Conservation (phyloP, 1,140 invertebrate genomes). For the Hestina assimilis region DNA sequence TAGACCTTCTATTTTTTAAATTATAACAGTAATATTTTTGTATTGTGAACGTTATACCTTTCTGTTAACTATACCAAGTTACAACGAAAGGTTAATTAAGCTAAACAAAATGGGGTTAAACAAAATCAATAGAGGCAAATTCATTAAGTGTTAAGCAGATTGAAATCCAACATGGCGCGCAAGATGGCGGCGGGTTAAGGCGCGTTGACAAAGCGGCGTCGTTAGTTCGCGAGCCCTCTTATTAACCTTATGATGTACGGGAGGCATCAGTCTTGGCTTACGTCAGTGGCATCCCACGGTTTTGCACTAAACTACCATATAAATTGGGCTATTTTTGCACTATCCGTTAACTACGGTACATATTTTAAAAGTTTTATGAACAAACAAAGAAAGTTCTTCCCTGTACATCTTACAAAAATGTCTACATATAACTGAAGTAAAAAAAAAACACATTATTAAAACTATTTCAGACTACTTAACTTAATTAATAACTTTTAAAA, state of each 20-base stretch:
- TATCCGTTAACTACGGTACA: not conserved
- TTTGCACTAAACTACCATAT: constrained; percentile 18
- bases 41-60: too few species aligned
- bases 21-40: too few species aligned
- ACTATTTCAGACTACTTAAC: too few species aligned
- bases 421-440: too few species aligned
- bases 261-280: constrained; percentile 61
- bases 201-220: constrained; percentile 73
- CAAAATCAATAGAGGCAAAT: constrained; percentile 77
- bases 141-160: constrained; percentile 78
- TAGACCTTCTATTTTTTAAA: too few species aligned
- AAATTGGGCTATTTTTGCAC: constrained; percentile 7
- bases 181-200: constrained; percentile 73
- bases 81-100: constrained; percentile 76
- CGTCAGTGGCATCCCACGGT: constrained; percentile 20
- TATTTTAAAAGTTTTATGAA: not conserved
- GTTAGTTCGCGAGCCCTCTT: constrained; percentile 74
- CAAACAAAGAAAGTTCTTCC: not conserved
- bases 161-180: constrained; percentile 73
- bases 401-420: too few species aligned
- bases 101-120: constrained; percentile 78
- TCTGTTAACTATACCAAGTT: constrained; percentile 16
- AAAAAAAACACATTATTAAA: too few species aligned
- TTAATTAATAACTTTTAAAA: too few species aligned
- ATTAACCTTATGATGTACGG: constrained; percentile 78